Percentiles rank a stretch among this genome's conserved stretches.
phyloP scores from a whole-genome alignment of 2,888 invertebrate genomes.

The Pasiphila rectangulata region DNA sequence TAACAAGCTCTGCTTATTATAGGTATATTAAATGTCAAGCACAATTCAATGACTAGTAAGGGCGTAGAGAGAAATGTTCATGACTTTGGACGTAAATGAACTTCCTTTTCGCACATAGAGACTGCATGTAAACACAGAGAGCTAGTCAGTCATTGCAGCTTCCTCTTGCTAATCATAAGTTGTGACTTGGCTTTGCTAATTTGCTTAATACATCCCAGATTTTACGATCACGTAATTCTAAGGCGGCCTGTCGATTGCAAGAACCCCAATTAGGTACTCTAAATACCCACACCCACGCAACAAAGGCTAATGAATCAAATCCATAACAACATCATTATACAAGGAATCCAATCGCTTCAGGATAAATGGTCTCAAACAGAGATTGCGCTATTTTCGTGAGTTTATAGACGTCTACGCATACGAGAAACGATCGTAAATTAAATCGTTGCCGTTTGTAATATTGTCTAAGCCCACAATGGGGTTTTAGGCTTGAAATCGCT shows the following conservation, averaged over 20 bases:
- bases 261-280: conserved; percentile 12
- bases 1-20: too few relatives aligned
- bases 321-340: conserved; percentile 28
- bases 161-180: too few relatives aligned
- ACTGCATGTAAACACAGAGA: too few relatives aligned
- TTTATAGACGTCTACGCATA: conserved; percentile 19
- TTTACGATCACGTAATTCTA: neutral
- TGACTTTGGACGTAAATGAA: too few relatives aligned
- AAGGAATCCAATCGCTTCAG: conserved; percentile 25
- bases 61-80: too few relatives aligned
- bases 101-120: too few relatives aligned
- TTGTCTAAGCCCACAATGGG: conserved; percentile 21
- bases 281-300: conserved; percentile 21
- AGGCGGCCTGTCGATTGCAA: conserved; percentile 6
- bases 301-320: conserved; percentile 23
- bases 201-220: neutral
- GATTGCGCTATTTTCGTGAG: conserved; percentile 26
- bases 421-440: conserved; percentile 25
- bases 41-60: too few relatives aligned
- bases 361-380: conserved; percentile 24
- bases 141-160: neutral
- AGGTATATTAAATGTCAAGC: too few relatives aligned
- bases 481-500: conserved; percentile 12
- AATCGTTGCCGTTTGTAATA: conserved; percentile 17
- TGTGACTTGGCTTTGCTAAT: too few relatives aligned